These are phyloP conservation scores for Brevimyrus niger DNA, from an alignment of 2,113 vertebrate genomes.

Conservation along the genomic window DNA sequence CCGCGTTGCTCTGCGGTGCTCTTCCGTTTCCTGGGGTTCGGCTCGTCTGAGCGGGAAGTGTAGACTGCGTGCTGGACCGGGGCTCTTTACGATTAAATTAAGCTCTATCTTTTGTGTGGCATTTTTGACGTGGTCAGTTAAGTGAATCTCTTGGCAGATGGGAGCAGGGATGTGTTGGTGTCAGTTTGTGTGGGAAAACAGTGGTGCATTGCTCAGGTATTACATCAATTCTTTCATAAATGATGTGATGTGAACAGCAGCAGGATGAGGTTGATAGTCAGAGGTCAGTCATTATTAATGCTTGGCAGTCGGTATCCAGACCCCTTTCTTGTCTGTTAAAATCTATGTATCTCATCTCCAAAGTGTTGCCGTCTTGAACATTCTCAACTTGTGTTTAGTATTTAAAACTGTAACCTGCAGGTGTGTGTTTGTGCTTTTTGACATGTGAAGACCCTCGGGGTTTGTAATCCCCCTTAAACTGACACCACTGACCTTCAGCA, in stretches of 20 bases:
- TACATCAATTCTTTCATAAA: neutral
- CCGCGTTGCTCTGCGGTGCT: too few species aligned
- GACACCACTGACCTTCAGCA: neutral
- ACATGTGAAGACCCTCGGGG: conserved; percentile 14
- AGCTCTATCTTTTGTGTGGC: neutral
- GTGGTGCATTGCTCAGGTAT: neutral
- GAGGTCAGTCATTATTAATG: neutral
- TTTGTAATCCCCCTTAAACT: neutral
- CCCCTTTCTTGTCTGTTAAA: neutral
- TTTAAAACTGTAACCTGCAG: neutral
- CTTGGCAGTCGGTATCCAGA: neutral
- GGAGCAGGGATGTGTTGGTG: conserved; percentile 11
- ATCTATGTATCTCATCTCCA: neutral
- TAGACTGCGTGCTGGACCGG: neutral
- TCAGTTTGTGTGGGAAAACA: conserved; percentile 43
- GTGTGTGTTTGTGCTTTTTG: neutral
- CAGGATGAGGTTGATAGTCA: neutral
- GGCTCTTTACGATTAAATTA: neutral
- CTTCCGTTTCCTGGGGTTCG: neutral
- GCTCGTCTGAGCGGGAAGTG: neutral
- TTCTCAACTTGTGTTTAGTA: neutral
- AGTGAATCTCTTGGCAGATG: neutral
- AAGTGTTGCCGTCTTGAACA: neutral
- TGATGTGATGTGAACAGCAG: neutral
- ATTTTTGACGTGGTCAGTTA: neutral